Evolutionary conservation across 1,140 invertebrate species (phyloP), one percentile per base, ranked within the genome.

Genomic region (Ctenoplectra terminalis): DNA sequence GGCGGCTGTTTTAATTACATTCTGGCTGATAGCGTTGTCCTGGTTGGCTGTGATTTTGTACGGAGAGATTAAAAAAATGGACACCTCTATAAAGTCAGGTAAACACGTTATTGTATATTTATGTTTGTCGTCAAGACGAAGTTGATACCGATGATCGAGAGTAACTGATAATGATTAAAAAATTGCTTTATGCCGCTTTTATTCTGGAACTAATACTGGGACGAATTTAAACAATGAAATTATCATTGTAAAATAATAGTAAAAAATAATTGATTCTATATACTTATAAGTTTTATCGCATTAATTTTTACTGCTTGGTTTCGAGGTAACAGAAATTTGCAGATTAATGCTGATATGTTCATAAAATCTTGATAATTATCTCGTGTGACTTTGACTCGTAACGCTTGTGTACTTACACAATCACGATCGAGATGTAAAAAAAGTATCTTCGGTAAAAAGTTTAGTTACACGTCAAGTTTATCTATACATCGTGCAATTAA

Each of bases 31-130:
- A 26, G 88, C 90, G 37, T 86, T 95, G 1, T 93, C 94, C 11
- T 94, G 93, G 93, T 76, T 94, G 29, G 94, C 94, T 34, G 88
- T 93, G n/a, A 88, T 94, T 67, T 87, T 95, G n/a, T 93, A 94
- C 61, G 90, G 91, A 64, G 94, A 94, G 88, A 92, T 94, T 61
- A 89, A 88, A 77, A 91, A 90, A 60, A 93, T 95, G 87, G 93
- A 94, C 60, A 79, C 86, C 31, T 93, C 93, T 40, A 91, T 95
- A 83, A 93, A 92, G 84, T 91, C 92, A 89, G 94, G 94, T 95
- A 89, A 91, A 83, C 73, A 54, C 2, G 31, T 54, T 15, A 26
- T 50, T 26, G 0, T 9, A 15, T 13, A 4, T 60, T 17, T 71
- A 34, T 34, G 1, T 1, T 0, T 15, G 1, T 46, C 37, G 1